Evolutionary conservation across 2,113 vertebrate species (phyloP).

Genomic region (Sus scrofa): T2T-Sscrofa CM000830.6:94045001-94045500

Average conservation of each 20-base stretch:
- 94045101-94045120: background rate
- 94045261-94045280: background rate
- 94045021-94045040: background rate
- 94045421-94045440: background rate
- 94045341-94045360: background rate
- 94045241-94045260: constrained; percentile 21
- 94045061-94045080: constrained; percentile 13
- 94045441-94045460: background rate
- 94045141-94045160: constrained; percentile 10
- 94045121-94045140: constrained; percentile 39
- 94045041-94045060: background rate
- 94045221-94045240: background rate
- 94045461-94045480: constrained; percentile 37
- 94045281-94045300: background rate
- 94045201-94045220: background rate
- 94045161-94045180: background rate
- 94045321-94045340: background rate
- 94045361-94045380: background rate
- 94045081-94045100: background rate
- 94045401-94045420: constrained; percentile 9
- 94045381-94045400: background rate
- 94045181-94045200: constrained; percentile 6
- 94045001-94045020: background rate
- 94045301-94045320: background rate
- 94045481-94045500: constrained; percentile 6